Evolutionary conservation across 2,888 invertebrate genomes (phyloP).

Genomic region (Heliconius aoede): DNA sequence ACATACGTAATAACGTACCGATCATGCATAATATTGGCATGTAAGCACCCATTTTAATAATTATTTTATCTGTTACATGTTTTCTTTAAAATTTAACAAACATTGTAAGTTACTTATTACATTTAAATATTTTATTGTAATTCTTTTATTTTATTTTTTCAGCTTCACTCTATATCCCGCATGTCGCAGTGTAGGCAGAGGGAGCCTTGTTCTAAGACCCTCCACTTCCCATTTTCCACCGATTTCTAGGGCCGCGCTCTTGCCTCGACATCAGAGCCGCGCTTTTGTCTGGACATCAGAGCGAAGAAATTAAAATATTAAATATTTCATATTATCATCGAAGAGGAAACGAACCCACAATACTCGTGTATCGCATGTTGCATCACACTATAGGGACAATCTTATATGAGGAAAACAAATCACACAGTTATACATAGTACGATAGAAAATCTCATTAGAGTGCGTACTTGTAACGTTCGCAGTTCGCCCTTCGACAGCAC

Average conservation of each 20-base stretch:
- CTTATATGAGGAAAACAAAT: conserved; percentile 4
- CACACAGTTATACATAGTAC: background rate
- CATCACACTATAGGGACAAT: conserved; percentile 1
- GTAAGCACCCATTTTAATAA: background rate
- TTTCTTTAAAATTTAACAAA: background rate
- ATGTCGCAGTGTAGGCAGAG: no score
- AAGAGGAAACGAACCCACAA: no score
- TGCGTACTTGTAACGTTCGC: conserved; percentile 36
- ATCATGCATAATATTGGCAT: conserved; percentile 1
- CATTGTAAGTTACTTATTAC: background rate
- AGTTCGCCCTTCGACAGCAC: conserved; percentile 39
- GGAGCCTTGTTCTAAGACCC: no score
- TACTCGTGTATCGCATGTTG: background rate
- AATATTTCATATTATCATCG: no score
- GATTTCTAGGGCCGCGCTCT: no score
- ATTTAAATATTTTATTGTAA: background rate
- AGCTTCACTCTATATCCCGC: no score
- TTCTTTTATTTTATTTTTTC: no score
- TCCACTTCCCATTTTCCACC: no score
- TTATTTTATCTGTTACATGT: background rate
- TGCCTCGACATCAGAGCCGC: no score
- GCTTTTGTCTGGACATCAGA: no score
- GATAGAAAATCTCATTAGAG: conserved; percentile 39
- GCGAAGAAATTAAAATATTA: no score
- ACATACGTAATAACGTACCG: conserved; percentile 11